phyloP scores from a whole-genome alignment of 2,888 invertebrate species.

The Heteropelma amictum region DNA sequence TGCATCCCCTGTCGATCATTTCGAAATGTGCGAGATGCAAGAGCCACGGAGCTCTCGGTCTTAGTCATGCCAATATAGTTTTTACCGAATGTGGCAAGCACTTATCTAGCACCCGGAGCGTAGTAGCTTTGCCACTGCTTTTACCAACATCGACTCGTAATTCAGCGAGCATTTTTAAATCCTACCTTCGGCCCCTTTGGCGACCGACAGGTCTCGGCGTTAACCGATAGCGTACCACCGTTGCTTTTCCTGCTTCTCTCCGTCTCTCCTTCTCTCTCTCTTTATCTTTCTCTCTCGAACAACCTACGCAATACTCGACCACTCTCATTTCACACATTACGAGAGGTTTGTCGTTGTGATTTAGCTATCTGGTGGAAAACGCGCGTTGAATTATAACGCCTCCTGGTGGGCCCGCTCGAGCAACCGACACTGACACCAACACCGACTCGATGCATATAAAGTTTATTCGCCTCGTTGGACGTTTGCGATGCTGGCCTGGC shows the following conservation, averaged over 20 bases:
- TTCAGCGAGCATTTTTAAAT: slow-evolving; percentile 62
- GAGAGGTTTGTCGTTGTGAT: slow-evolving; percentile 68
- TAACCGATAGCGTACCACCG: slow-evolving; percentile 40
- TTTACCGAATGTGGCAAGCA: neutral
- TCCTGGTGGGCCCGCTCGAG: slow-evolving; percentile 26
- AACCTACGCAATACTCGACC: slow-evolving; percentile 39
- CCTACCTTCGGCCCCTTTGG: slow-evolving; percentile 48
- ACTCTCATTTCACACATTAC: slow-evolving; percentile 66
- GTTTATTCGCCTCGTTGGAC: slow-evolving; percentile 53
- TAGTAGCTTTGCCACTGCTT: neutral
- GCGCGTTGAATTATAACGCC: slow-evolving; percentile 65
- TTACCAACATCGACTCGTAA: neutral
- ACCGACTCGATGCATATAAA: slow-evolving; percentile 35
- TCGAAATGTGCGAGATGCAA: neutral
- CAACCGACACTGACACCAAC: slow-evolving; percentile 44
- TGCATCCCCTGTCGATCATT: too few species aligned
- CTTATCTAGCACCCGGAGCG: neutral
- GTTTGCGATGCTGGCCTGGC: slow-evolving; percentile 19
- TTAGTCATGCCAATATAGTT: neutral
- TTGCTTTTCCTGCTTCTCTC: slow-evolving; percentile 23
- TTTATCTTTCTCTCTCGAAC: slow-evolving; percentile 26
- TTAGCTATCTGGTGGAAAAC: slow-evolving; percentile 66
- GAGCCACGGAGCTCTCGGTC: neutral
- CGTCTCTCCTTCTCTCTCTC: neutral
- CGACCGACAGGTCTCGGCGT: slow-evolving; percentile 37